These are phyloP conservation scores for Trisateles emortualis DNA, from an alignment of 2,888 invertebrate genomes.

Conservation along the genomic window DNA sequence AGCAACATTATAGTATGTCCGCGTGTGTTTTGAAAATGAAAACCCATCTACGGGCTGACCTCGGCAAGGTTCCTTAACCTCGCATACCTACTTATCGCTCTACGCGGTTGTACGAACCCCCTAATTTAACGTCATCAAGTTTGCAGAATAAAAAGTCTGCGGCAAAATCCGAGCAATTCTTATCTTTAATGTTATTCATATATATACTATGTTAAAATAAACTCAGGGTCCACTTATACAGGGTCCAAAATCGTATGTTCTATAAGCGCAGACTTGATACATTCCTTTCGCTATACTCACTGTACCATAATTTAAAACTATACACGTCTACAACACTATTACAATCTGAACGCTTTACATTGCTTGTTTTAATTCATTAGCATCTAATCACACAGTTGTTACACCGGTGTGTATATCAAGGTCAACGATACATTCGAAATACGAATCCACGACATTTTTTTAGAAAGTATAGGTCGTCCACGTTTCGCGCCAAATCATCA, in stretches of 20 bases:
- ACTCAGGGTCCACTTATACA: neutral
- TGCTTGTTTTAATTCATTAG: constrained; percentile 18
- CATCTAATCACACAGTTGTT: neutral
- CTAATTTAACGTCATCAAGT: too few species aligned
- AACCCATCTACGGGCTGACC: too few species aligned
- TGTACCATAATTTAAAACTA: neutral
- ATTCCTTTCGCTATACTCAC: constrained; percentile 14
- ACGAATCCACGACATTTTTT: constrained; percentile 18
- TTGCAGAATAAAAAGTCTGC: too few species aligned
- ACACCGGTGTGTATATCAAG: constrained; percentile 19
- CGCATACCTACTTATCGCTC: too few species aligned
- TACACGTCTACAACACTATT: neutral
- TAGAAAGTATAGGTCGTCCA: constrained; percentile 39
- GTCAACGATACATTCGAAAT: constrained; percentile 16
- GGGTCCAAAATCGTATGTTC: neutral
- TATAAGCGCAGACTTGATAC: neutral
- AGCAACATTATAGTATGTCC: too few species aligned
- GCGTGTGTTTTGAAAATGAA: too few species aligned
- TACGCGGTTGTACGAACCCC: too few species aligned
- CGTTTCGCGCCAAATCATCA: constrained; percentile 35
- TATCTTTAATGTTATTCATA: too few species aligned
- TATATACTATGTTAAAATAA: neutral
- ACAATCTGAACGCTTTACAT: constrained; percentile 11
- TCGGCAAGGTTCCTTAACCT: too few species aligned
- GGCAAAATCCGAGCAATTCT: too few species aligned